phyloP scores from a whole-genome alignment of 2,797 vertebrate genomes.

The Sebastes elongatus region DNA sequence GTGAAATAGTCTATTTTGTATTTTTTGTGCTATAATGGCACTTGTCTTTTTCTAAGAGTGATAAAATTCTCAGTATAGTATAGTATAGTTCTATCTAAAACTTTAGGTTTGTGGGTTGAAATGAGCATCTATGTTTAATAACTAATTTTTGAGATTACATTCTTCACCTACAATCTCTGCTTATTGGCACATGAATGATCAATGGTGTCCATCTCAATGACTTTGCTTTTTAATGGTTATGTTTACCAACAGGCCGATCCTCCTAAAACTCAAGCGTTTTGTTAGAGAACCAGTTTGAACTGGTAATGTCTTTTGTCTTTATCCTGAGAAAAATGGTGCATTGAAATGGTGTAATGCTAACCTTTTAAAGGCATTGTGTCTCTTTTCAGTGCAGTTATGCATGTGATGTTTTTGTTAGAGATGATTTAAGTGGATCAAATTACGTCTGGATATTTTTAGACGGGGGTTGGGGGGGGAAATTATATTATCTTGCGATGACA shows the following conservation, averaged over 20 bases:
- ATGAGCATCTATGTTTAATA: background rate
- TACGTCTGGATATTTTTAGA: constrained; percentile 12
- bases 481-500: constrained; percentile 1
- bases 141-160: background rate
- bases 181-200: background rate
- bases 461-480: background rate
- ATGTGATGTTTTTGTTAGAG: constrained; percentile 27
- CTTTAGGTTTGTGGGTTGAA: background rate
- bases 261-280: background rate
- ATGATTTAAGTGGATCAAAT: constrained; percentile 45
- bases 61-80: background rate
- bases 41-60: background rate
- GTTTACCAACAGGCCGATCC: background rate
- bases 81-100: background rate
- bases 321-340: background rate
- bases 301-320: background rate
- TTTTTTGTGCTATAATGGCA: background rate
- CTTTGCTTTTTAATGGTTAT: background rate
- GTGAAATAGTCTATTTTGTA: background rate
- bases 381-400: background rate
- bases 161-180: background rate
- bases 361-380: constrained; percentile 16
- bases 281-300: background rate
- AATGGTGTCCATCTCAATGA: background rate
- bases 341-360: background rate